Evolutionary conservation across 2,888 invertebrate species (phyloP).

Genomic region (Beris chalybata): DNA sequence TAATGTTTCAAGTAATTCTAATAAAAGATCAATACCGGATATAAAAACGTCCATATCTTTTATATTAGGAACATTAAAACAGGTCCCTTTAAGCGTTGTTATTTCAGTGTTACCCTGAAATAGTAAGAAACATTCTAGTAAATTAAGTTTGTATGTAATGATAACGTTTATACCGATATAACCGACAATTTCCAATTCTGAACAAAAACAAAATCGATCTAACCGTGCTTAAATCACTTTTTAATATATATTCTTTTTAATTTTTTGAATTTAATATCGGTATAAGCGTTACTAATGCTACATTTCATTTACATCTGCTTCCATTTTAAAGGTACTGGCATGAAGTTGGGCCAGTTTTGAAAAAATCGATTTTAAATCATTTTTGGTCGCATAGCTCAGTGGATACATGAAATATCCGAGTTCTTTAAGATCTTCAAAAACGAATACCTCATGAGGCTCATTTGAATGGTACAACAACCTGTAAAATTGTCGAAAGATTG

Average conservation of each 20-base stretch:
- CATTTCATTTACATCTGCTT: constrained; percentile 4
- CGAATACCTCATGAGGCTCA: constrained; percentile 5
- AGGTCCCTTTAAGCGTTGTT: not conserved
- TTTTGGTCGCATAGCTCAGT: not conserved
- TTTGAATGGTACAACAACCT: constrained; percentile 9
- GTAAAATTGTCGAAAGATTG: not conserved
- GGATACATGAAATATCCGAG: constrained; percentile 3
- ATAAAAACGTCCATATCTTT: not conserved
- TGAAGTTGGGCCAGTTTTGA: constrained; percentile 16
- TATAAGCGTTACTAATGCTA: too few relatives aligned
- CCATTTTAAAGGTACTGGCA: constrained; percentile 11
- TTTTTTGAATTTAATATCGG: too few relatives aligned
- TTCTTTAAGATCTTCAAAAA: constrained; percentile 17
- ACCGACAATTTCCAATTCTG: too few relatives aligned
- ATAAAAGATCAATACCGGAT: not conserved
- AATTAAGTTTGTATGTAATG: not conserved
- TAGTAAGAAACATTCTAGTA: not conserved
- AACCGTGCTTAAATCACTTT: too few relatives aligned
- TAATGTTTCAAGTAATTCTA: not conserved
- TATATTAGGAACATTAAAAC: not conserved
- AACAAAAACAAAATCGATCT: too few relatives aligned
- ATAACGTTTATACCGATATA: too few relatives aligned
- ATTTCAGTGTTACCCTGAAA: not conserved
- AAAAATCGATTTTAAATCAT: not conserved
- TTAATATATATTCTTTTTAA: too few relatives aligned